Percentiles rank a stretch among this genome's conserved stretches.
phyloP scores from a whole-genome alignment of 2,888 invertebrate species.

The Hermaeophaga mercurialis region DNA sequence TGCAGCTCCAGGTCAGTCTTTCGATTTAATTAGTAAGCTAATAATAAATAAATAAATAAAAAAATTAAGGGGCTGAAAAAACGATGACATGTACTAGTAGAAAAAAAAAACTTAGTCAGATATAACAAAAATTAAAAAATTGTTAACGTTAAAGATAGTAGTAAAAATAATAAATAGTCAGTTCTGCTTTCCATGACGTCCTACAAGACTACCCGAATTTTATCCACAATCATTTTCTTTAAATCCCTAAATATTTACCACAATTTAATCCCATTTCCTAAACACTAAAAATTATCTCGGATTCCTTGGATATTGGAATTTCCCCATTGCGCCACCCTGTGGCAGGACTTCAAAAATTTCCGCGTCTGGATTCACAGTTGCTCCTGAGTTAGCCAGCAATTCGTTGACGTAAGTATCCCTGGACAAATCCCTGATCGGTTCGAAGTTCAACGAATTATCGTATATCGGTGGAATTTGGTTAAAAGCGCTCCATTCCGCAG shows the following conservation, averaged over 20 bases:
- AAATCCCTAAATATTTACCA: no score
- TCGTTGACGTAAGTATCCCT: conserved; percentile 50
- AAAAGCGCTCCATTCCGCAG: conserved; percentile 35
- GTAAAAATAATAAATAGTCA: no score
- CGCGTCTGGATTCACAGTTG: conserved; percentile 51
- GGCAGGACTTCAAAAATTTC: conserved; percentile 44
- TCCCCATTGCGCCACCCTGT: conserved; percentile 2
- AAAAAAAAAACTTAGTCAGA: no score
- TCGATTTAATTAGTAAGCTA: conserved; percentile 11
- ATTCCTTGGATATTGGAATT: neutral
- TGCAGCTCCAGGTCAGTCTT: conserved; percentile 20
- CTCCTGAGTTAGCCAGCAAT: conserved; percentile 42
- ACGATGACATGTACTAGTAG: no score
- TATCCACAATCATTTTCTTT: no score
- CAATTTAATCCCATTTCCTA: neutral
- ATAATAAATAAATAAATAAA: conserved; percentile 25
- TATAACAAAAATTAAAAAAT: no score
- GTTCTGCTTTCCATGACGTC: no score
- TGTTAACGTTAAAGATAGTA: no score
- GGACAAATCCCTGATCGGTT: conserved; percentile 43
- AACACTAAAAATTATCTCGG: neutral
- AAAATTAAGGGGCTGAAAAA: neutral
- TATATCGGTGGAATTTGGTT: conserved; percentile 50
- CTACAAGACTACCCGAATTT: no score
- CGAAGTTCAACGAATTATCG: conserved; percentile 45